Conservation (phyloP, 2,113 vertebrate genomes). For the Forbesichthys agassizii region DNA sequence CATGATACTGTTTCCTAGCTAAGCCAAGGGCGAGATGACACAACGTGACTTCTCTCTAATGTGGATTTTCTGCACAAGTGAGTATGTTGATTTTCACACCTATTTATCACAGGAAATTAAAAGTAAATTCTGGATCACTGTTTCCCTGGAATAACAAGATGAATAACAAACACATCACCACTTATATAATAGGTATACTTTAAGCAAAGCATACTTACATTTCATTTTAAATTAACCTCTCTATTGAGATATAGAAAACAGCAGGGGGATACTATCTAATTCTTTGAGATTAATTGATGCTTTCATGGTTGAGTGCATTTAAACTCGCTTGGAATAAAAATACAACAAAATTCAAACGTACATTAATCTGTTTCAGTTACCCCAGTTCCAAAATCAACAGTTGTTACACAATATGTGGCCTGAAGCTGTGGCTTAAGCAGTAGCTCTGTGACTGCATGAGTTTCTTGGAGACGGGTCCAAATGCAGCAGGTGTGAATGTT, state of each 20-base stretch:
- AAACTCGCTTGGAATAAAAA: too few species aligned
- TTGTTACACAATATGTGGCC: too few species aligned
- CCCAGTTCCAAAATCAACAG: too few species aligned
- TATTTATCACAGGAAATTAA: slow-evolving; percentile 13
- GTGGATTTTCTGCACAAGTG: not conserved
- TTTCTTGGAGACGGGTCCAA: too few species aligned
- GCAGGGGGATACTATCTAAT: slow-evolving; percentile 13
- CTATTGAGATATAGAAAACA: slow-evolving; percentile 1
- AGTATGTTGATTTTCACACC: slow-evolving; percentile 31
- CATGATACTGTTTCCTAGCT: not conserved
- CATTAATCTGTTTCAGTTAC: too few species aligned
- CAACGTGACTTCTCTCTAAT: slow-evolving; percentile 22
- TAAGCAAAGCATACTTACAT: slow-evolving; percentile 16
- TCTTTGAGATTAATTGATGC: not conserved
- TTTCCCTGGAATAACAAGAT: slow-evolving; percentile 9
- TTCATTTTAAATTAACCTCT: slow-evolving; percentile 36
- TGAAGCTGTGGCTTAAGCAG: too few species aligned
- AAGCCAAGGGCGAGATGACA: slow-evolving; percentile 23
- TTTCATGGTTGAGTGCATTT: not conserved
- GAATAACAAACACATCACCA: not conserved
- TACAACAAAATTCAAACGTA: too few species aligned
- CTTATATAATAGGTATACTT: not conserved
- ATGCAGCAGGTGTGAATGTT: too few species aligned
- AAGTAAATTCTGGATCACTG: slow-evolving; percentile 19
- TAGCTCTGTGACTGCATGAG: too few species aligned